phyloP scores from a whole-genome alignment of 2,888 invertebrate species.

The Sinopyrophorus schimmeli region DNA sequence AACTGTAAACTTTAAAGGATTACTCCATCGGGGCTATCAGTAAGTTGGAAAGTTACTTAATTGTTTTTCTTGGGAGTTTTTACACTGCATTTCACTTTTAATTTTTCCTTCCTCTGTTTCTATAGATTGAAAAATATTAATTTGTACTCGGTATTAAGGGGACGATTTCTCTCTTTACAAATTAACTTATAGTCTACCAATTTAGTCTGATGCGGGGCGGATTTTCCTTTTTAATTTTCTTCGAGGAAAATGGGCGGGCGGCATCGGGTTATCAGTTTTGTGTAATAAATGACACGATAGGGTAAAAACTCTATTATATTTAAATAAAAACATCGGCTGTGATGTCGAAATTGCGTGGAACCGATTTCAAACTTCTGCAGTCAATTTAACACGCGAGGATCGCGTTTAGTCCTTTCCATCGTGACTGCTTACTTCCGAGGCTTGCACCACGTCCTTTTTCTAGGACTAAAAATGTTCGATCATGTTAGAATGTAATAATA shows the following conservation, averaged over 20 bases:
- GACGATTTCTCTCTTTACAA: too few species aligned
- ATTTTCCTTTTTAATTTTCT: too few species aligned
- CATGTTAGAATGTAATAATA: too few species aligned
- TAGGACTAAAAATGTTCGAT: too few species aligned
- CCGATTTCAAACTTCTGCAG: not conserved
- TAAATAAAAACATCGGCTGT: not conserved
- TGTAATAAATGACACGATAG: not conserved
- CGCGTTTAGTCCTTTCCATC: slow-evolving; percentile 3
- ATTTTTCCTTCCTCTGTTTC: too few species aligned
- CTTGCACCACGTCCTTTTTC: too few species aligned
- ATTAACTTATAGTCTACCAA: too few species aligned
- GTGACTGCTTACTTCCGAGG: slow-evolving; percentile 2
- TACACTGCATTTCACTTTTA: slow-evolving; percentile 14
- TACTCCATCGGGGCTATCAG: slow-evolving; percentile 18
- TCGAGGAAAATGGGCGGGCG: too few species aligned
- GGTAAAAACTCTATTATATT: slow-evolving; percentile 2
- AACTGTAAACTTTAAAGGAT: slow-evolving; percentile 18
- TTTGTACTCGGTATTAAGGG: too few species aligned
- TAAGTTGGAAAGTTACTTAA: slow-evolving; percentile 14
- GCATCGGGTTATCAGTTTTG: not conserved
- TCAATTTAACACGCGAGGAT: not conserved
- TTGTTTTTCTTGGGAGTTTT: slow-evolving; percentile 16
- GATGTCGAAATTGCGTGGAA: slow-evolving; percentile 4
- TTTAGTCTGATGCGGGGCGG: too few species aligned
- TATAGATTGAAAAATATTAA: too few species aligned